Base-by-base conservation (phyloP, 1,140 invertebrate species). In the Melanaphis sacchari region DNA sequence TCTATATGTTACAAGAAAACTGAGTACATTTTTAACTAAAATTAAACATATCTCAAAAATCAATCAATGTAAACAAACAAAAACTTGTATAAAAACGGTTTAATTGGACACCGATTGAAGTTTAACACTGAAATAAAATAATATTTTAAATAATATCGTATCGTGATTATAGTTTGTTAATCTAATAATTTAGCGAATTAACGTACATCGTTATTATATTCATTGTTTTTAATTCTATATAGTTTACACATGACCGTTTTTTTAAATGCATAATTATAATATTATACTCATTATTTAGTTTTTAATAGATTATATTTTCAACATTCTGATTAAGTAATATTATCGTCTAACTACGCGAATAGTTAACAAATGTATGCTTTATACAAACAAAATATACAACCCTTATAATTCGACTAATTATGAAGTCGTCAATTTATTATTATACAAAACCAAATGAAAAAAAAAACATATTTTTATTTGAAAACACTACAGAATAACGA, bases 401-500 rank as follows among this genome's bases (percentile, higher is more conserved):
- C 9, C 46, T 11, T 59, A 31, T n/a, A 76, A 31, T 76, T 76
- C 5, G 15, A 18, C 59, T n/a, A 76, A n/a, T n/a, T 76, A 15
- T 15, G 1, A 76, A n/a, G 81, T 40, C 38, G 38, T 38, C 6
- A 24, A 82, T 82, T 82, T 36, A 38, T 82, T 40, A 82, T 40
- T n/a, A 36, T 82, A 9, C 2, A 82, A 22, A 82, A 38, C 22
- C 22, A 5, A 38, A 82, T 22, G 9, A 22, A 84, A 84, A 84
- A 40, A 40, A 40, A 40, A 84, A 22, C 22, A 38, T 82, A 40
- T 41, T 41, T 84, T 38, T 84, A 46, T 46, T 87, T n/a, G 43
- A 7, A 88, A 88, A 88, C 84, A 43, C 40, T 87, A 87, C 41
- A 36, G 21, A 88, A 88, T 36, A 49, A n/a, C 85, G 85, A 88